Percentiles rank a stretch among this genome's conserved stretches.
phyloP scores from a whole-genome alignment of 2,888 invertebrate genomes.

The Eristalis arbustorum region DNA sequence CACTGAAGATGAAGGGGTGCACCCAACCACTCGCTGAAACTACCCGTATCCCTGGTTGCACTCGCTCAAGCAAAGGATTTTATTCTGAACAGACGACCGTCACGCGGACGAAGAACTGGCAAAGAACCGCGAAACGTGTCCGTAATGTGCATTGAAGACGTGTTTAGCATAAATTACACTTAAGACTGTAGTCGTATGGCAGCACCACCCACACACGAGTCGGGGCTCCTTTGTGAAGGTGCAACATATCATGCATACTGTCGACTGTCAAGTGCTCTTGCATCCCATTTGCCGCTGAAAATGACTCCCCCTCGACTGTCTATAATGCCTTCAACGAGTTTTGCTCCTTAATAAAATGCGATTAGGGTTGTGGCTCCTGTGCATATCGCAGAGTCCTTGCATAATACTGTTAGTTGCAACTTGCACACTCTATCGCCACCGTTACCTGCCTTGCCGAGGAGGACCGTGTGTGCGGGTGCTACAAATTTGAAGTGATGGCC shows the following conservation, averaged over 20 bases:
- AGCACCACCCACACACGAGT: not conserved
- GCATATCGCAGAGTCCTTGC: conserved; percentile 51
- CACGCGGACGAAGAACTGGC: conserved; percentile 4
- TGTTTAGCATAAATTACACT: conserved; percentile 72
- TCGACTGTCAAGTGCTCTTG: conserved; percentile 50
- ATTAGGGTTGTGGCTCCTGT: conserved; percentile 36
- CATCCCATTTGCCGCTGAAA: conserved; percentile 46
- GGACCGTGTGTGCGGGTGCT: conserved; percentile 1
- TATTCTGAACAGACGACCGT: conserved; percentile 25
- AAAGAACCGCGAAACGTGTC: conserved; percentile 71
- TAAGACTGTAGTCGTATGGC: conserved; percentile 56
- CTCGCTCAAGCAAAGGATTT: conserved; percentile 45
- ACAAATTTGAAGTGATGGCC: conserved; percentile 50
- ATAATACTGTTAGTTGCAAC: conserved; percentile 56
- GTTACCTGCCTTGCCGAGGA: not conserved
- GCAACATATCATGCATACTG: conserved; percentile 66
- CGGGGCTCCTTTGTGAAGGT: conserved; percentile 44
- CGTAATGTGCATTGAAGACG: conserved; percentile 71
- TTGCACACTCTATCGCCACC: conserved; percentile 31
- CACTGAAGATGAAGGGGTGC: not conserved
- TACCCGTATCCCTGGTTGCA: conserved; percentile 15
- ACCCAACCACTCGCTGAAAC: not conserved
- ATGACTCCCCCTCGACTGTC: conserved; percentile 33
- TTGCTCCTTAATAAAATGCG: conserved; percentile 62
- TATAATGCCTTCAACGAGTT: conserved; percentile 49